Evolutionary conservation across 2,888 invertebrate species (phyloP).

Genomic region (Lepidocyrtinus sp.): DNA sequence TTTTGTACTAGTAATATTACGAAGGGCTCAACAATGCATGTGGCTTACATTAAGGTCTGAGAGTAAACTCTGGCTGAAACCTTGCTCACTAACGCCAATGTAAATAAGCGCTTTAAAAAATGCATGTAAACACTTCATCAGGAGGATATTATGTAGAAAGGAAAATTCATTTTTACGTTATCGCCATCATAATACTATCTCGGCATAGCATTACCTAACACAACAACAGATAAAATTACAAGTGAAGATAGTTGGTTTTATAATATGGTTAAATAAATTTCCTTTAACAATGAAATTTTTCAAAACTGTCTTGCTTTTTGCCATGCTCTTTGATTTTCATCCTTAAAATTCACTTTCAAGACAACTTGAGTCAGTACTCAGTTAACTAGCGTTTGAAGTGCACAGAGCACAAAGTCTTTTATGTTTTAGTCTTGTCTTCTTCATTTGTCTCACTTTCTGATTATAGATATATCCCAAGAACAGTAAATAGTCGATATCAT

Average conservation of each 20-base stretch:
- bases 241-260: conserved; percentile 48
- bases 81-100: neutral
- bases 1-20: neutral
- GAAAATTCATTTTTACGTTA: neutral
- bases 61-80: neutral
- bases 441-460: conserved; percentile 26
- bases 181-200: conserved; percentile 9
- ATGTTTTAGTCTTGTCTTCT: conserved; percentile 32
- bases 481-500: no score
- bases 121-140: conserved; percentile 4
- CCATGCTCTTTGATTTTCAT: conserved; percentile 65
- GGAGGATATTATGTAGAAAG: neutral
- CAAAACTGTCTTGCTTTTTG: conserved; percentile 29
- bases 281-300: conserved; percentile 20
- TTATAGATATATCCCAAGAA: no score
- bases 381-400: conserved; percentile 59
- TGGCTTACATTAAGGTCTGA: neutral
- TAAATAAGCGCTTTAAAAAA: neutral
- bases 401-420: conserved; percentile 25
- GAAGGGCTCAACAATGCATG: neutral
- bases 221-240: conserved; percentile 26
- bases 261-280: conserved; percentile 29
- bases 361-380: conserved; percentile 62
- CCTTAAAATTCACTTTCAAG: conserved; percentile 62
- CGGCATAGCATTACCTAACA: neutral